phyloP scores from a whole-genome alignment of 2,113 vertebrate genomes.

The Callocephalon fimbriatum region DNA sequence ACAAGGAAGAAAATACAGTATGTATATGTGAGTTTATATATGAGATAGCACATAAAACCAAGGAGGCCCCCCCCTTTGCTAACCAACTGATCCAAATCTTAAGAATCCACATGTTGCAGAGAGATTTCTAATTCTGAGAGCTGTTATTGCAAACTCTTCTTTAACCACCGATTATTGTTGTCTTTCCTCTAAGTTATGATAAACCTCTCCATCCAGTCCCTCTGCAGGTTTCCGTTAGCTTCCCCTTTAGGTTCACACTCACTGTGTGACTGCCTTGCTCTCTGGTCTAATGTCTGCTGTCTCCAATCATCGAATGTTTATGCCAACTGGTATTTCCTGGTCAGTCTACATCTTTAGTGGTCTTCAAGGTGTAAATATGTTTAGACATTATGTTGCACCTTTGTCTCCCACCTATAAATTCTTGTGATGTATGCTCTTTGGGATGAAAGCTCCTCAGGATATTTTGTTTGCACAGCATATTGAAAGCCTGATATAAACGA shows the following conservation, averaged over 20 bases:
- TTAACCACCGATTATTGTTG: background rate
- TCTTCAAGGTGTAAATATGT: background rate
- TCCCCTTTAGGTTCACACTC: background rate
- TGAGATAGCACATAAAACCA: background rate
- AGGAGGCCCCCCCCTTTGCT: background rate
- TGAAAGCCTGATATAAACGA: background rate
- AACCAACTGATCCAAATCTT: background rate
- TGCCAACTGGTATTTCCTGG: background rate
- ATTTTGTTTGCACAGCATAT: background rate
- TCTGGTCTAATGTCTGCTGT: background rate
- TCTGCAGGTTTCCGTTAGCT: background rate
- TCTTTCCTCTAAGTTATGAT: background rate
- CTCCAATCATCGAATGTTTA: background rate
- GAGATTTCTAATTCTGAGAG: background rate
- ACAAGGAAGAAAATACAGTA: background rate
- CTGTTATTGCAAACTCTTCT: background rate
- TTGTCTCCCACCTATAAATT: background rate
- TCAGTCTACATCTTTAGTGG: background rate
- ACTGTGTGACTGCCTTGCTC: background rate
- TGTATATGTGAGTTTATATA: background rate
- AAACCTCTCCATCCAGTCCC: background rate
- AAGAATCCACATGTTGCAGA: background rate
- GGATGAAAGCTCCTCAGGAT: background rate
- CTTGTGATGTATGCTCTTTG: background rate
- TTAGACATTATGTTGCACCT: background rate